Base-by-base conservation (phyloP, 2,797 vertebrate genomes). In the Smutsia gigantea region DNA sequence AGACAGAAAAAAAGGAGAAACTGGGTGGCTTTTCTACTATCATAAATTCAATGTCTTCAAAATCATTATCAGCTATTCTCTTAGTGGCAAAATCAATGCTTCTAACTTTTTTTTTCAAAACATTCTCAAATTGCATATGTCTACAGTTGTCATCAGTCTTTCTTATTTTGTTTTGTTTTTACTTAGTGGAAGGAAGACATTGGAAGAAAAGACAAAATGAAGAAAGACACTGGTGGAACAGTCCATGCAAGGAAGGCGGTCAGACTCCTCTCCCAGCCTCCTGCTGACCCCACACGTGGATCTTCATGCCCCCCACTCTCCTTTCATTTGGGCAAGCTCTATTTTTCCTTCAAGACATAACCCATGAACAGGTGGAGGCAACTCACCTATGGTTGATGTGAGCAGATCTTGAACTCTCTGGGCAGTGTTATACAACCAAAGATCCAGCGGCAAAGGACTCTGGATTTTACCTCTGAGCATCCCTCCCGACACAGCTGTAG, bases 281-380 rank as follows among this genome's bases (percentile, higher is more conserved):
- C 11, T 6, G 34, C 29, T 37, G 51, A 23, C 2, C 3, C 25
- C 15, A 2, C 29, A 11, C 37, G 6, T 5, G 6, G 23, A 34
- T 2, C 11, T 2, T 61, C 27, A 25, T 1, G 19, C 1, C 0
- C 0, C 1, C 9, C 19, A 2, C 6, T 0, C 53, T 0, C 11
- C 29, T 64, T 66, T 34, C 46, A 27, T 27, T 29, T 46, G 13
- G 37, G 9, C 13, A 53, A 29, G 13, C 57, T 7, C 8, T 27
- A 1, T 7, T 19, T 71, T 46, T n/a, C 51, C 34, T 37, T 46
- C 25, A 31, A 55, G 42, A 79, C 25, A 39, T 53, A 34, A 17
- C 7, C 13, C 27, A 9, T 27, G 34, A 86, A 71, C 18, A 37
- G 27, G 42, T 63, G 21, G 59, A 5, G 8, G 29, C 2, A 4